phyloP scores from a whole-genome alignment of 2,797 vertebrate genomes.

The Antennarius maculatus region DNA sequence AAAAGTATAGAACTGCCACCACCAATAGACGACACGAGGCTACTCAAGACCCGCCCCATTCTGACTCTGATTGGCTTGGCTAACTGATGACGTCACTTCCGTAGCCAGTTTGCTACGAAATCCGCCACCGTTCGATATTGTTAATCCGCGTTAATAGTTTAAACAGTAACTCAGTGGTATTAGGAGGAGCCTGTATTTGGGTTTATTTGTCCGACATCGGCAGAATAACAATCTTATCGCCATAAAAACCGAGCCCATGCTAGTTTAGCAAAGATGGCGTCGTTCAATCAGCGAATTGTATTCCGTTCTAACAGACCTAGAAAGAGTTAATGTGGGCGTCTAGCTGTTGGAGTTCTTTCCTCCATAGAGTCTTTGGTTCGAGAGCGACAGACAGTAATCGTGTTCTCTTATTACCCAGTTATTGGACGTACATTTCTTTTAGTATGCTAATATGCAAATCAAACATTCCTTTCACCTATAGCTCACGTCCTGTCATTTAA shows the following conservation, averaged over 20 bases:
- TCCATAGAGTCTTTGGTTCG: constrained; percentile 46
- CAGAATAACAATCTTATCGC: background rate
- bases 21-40: too few species aligned
- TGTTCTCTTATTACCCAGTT: background rate
- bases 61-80: too few species aligned
- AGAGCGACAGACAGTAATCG: constrained; percentile 5
- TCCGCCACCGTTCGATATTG: too few species aligned
- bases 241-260: constrained; percentile 28
- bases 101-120: too few species aligned
- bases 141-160: too few species aligned
- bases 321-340: background rate
- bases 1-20: background rate
- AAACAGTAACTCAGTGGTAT: too few species aligned
- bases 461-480: background rate
- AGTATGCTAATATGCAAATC: background rate
- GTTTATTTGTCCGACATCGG: too few species aligned
- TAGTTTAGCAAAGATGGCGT: constrained; percentile 57
- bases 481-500: background rate
- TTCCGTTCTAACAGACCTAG: too few species aligned
- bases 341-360: constrained; percentile 16
- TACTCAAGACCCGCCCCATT: too few species aligned
- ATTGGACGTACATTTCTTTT: background rate
- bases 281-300: background rate
- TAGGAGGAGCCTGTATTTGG: too few species aligned
- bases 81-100: too few species aligned